A percentile compares a stretch with the other conserved stretches of the same genome.
phyloP scores from a whole-genome alignment of 2,888 invertebrate species.

The Pyralis farinalis region DNA sequence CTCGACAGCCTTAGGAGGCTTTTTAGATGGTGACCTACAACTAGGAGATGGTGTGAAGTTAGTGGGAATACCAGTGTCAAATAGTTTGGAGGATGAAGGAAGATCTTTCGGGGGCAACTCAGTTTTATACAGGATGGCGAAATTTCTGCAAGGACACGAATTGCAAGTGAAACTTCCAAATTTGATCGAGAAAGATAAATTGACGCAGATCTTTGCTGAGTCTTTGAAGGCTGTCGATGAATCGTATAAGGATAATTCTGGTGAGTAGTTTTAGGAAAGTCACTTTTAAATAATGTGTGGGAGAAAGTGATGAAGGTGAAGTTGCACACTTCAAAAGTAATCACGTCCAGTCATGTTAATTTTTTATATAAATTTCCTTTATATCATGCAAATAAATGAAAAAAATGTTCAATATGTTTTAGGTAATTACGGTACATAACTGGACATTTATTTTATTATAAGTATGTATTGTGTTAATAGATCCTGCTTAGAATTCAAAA shows the following conservation, averaged over 20 bases:
- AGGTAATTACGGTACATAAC: too few relatives aligned
- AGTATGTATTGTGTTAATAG: too few relatives aligned
- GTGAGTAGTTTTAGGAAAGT: slow-evolving; percentile 50
- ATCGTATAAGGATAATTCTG: slow-evolving; percentile 65
- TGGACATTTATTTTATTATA: too few relatives aligned
- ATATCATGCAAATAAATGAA: too few relatives aligned
- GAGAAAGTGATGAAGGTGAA: too few relatives aligned
- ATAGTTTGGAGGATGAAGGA: slow-evolving; percentile 69
- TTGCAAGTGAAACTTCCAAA: slow-evolving; percentile 86
- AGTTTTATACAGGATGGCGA: slow-evolving; percentile 80
- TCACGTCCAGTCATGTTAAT: too few relatives aligned
- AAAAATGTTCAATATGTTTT: too few relatives aligned
- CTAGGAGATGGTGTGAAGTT: slow-evolving; percentile 84
- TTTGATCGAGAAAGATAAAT: slow-evolving; percentile 84
- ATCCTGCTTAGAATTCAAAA: too few relatives aligned
- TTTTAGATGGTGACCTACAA: slow-evolving; percentile 75
- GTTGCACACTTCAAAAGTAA: too few relatives aligned
- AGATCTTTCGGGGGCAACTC: slow-evolving; percentile 74
- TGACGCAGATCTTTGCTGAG: slow-evolving; percentile 80
- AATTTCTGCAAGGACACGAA: slow-evolving; percentile 87
- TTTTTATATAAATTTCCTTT: too few relatives aligned
- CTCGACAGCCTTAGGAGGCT: slow-evolving; percentile 36
- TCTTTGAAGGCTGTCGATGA: slow-evolving; percentile 74
- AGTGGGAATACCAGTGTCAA: slow-evolving; percentile 74
- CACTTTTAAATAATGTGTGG: too few relatives aligned